Percentiles rank a stretch among this genome's conserved stretches.
Conservation (phyloP, 1,140 invertebrate genomes). For the Penaeus chinensis region DNA sequence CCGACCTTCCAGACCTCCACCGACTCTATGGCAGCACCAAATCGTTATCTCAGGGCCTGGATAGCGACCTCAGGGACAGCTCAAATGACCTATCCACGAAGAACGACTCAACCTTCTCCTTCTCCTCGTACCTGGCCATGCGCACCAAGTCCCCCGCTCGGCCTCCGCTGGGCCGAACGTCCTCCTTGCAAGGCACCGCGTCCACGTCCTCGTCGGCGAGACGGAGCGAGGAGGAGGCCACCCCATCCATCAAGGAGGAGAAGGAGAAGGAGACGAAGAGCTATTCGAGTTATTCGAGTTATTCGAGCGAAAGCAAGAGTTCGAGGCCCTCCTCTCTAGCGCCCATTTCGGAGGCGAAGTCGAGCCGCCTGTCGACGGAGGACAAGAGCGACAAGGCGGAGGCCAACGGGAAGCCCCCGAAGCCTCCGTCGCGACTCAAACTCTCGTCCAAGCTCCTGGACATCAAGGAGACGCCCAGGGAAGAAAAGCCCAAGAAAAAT, state of each 20-base stretch:
- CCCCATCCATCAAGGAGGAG: constrained; percentile 14
- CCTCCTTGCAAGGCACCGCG: constrained; percentile 51
- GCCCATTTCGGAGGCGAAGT: constrained; percentile 10
- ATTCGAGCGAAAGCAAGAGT: constrained; percentile 36
- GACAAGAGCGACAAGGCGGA: too few species aligned
- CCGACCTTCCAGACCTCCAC: constrained; percentile 32
- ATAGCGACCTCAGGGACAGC: constrained; percentile 42
- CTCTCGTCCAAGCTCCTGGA: constrained; percentile 29
- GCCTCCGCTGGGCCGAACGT: constrained; percentile 41
- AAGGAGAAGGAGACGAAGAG: constrained; percentile 35
- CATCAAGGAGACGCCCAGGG: constrained; percentile 36
- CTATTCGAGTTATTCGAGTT: not conserved
- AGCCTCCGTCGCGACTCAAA: constrained; percentile 48
- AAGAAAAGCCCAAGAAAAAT: constrained; percentile 52
- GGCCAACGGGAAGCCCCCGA: constrained; percentile 44
- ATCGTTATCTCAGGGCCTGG: constrained; percentile 49
- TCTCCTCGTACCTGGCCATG: constrained; percentile 63
- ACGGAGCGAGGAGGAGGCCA: constrained; percentile 34
- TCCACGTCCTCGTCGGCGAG: constrained; percentile 49
- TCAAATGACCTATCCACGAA: constrained; percentile 21
- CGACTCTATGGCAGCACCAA: constrained; percentile 60
- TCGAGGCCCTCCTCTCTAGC: constrained; percentile 15
- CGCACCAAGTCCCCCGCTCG: constrained; percentile 61
- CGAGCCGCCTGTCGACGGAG: too few species aligned
- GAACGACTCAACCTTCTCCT: constrained; percentile 23